Conservation (phyloP, 1,140 invertebrate species). For the Patella vulgata region DNA sequence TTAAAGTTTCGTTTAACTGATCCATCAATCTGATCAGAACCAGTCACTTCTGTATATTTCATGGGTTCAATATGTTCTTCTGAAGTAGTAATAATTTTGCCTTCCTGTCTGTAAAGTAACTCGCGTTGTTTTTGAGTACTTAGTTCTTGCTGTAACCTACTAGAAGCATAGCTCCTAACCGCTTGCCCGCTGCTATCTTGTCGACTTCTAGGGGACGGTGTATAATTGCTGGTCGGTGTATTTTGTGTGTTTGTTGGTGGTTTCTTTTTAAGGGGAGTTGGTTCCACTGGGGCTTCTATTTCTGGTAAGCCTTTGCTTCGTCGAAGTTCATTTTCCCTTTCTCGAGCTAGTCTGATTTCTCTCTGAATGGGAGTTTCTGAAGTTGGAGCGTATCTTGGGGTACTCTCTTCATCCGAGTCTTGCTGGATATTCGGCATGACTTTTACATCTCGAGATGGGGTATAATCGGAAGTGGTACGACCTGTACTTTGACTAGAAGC, state of each 20-base stretch:
- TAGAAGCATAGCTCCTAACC: constrained; percentile 48
- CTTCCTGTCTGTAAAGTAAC: constrained; percentile 45
- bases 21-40: constrained; percentile 32
- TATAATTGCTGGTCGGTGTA: neutral
- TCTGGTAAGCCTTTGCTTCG: constrained; percentile 53
- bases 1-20: constrained; percentile 56
- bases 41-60: constrained; percentile 49
- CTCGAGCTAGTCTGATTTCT: constrained; percentile 70
- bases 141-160: constrained; percentile 55
- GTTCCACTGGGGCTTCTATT: constrained; percentile 21
- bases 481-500: constrained; percentile 40
- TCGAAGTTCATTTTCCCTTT: constrained; percentile 71
- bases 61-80: constrained; percentile 55
- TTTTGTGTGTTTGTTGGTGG: constrained; percentile 8
- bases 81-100: constrained; percentile 56
- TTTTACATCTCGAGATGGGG: constrained; percentile 40
- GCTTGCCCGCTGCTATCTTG: neutral
- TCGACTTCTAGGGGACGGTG: neutral
- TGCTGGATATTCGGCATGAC: constrained; percentile 7
- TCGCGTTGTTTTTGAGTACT: constrained; percentile 49
- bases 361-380: constrained; percentile 72
- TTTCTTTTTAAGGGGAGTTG: constrained; percentile 13
- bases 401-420: constrained; percentile 14
- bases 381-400: constrained; percentile 21
- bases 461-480: constrained; percentile 44